These are phyloP conservation scores for Cephalopachus bancanus DNA, from an alignment of 2,797 vertebrate species.

Conservation along the genomic window DNA sequence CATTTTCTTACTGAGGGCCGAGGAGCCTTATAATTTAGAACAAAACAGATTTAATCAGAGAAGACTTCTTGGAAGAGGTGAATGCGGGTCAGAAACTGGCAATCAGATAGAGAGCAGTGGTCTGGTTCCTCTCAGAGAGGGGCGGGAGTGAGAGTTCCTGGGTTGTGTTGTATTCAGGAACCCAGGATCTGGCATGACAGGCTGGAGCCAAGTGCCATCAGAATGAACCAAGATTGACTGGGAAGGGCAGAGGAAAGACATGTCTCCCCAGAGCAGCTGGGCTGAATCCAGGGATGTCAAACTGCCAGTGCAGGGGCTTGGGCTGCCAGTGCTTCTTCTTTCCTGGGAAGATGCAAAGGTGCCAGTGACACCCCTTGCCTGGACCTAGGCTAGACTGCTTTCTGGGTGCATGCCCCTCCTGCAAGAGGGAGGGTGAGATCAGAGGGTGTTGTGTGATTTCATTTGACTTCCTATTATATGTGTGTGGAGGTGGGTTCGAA, in stretches of 20 bases:
- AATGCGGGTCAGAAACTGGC: not conserved
- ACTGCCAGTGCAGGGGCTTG: too few species aligned
- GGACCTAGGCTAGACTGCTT: too few species aligned
- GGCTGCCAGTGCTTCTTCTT: not conserved
- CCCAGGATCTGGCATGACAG: not conserved
- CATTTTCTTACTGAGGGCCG: not conserved
- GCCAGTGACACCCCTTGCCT: not conserved
- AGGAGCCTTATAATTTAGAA: not conserved
- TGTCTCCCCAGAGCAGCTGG: not conserved
- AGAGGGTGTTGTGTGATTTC: not conserved
- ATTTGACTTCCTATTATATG: too few species aligned
- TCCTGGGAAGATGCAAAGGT: not conserved
- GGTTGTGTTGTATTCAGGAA: not conserved
- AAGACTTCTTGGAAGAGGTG: not conserved
- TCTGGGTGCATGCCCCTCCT: not conserved
- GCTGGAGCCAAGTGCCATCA: not conserved
- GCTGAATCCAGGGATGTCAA: not conserved
- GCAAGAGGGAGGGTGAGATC: not conserved
- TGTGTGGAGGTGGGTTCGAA: fast-evolving
- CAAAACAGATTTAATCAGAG: not conserved
- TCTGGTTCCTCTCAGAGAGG: not conserved
- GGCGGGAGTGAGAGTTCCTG: too few species aligned
- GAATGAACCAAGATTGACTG: not conserved
- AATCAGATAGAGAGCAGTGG: not conserved
- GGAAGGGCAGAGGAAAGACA: too few species aligned